phyloP scores from a whole-genome alignment of 1,140 invertebrate species.

The Drosophila persimilis region DNA sequence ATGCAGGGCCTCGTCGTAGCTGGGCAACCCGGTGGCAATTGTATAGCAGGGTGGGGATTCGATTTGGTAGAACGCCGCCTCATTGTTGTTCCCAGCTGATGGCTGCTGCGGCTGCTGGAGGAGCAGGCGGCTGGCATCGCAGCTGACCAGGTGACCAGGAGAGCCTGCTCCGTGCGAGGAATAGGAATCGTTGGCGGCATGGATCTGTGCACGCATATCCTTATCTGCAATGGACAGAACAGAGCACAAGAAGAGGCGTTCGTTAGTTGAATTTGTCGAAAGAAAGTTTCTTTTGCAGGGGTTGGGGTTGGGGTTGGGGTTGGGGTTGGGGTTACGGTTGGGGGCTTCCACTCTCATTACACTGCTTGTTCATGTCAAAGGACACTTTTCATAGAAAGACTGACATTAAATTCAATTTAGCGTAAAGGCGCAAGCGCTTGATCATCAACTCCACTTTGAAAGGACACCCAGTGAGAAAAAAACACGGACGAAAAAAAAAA shows the following conservation, averaged over 20 bases:
- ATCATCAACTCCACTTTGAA: constrained; percentile 52
- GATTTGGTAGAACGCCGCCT: constrained; percentile 77
- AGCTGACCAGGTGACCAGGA: constrained; percentile 62
- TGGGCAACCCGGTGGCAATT: constrained; percentile 85
- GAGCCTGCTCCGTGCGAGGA: constrained; percentile 56
- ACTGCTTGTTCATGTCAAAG: constrained; percentile 44
- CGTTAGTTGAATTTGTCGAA: constrained; percentile 38
- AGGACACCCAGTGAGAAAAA: constrained; percentile 21
- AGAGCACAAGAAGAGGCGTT: constrained; percentile 16
- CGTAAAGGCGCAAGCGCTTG: constrained; percentile 76
- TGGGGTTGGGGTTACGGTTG: too few species aligned
- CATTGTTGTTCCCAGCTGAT: constrained; percentile 27
- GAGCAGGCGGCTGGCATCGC: constrained; percentile 61
- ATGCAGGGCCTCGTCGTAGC: constrained; percentile 85
- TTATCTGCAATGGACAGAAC: constrained; percentile 70
- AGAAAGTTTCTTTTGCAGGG: constrained; percentile 19
- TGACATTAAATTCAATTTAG: constrained; percentile 78
- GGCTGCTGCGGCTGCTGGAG: constrained; percentile 42
- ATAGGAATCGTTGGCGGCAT: constrained; percentile 59
- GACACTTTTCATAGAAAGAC: constrained; percentile 42
- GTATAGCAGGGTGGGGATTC: constrained; percentile 86
- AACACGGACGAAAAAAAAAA: constrained; percentile 23
- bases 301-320: too few species aligned
- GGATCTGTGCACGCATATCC: constrained; percentile 78
- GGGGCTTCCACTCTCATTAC: constrained; percentile 24